Evolutionary conservation across 2,797 vertebrate species (phyloP).

Genomic region (Micropoecilia bifurca): DNA sequence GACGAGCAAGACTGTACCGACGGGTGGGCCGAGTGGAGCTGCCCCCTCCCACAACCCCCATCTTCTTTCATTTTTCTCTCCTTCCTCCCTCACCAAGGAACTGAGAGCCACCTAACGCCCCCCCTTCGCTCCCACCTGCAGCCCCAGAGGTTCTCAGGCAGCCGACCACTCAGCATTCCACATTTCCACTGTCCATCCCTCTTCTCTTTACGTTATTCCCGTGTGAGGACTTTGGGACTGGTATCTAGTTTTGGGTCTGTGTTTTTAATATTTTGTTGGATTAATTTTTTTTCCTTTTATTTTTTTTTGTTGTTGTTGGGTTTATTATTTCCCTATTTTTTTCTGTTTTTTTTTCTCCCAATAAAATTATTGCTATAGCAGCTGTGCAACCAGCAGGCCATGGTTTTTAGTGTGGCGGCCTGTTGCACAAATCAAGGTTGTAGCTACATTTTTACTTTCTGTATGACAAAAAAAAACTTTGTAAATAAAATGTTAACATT

Average conservation of each 20-base stretch:
- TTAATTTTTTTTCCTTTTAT: slow-evolving; percentile 72
- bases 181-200: slow-evolving; percentile 84
- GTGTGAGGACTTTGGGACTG: slow-evolving; percentile 87
- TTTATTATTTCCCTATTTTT: slow-evolving; percentile 69
- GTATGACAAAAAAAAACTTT: slow-evolving; percentile 90
- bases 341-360: slow-evolving; percentile 61
- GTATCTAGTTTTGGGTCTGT: slow-evolving; percentile 88
- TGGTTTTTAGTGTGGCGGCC: slow-evolving; percentile 85
- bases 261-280: slow-evolving; percentile 90
- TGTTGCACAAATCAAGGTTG: slow-evolving; percentile 88
- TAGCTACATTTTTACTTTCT: slow-evolving; percentile 98
- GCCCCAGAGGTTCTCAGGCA: slow-evolving; percentile 83
- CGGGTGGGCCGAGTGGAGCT: slow-evolving; percentile 84
- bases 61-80: slow-evolving; percentile 16
- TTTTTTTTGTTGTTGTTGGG: slow-evolving; percentile 61
- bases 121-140: slow-evolving; percentile 54
- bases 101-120: slow-evolving; percentile 69
- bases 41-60: slow-evolving; percentile 7
- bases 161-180: slow-evolving; percentile 90
- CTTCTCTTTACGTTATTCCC: slow-evolving; percentile 85
- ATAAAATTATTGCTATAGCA: slow-evolving; percentile 91
- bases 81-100: slow-evolving; percentile 51
- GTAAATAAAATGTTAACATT: slow-evolving; percentile 99
- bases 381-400: slow-evolving; percentile 87
- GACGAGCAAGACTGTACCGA: slow-evolving; percentile 88